Percentiles rank a stretch among this genome's conserved stretches.
Evolutionary conservation across 2,888 invertebrate genomes (phyloP).

Genomic region (Meliscaeva auricollis): DNA sequence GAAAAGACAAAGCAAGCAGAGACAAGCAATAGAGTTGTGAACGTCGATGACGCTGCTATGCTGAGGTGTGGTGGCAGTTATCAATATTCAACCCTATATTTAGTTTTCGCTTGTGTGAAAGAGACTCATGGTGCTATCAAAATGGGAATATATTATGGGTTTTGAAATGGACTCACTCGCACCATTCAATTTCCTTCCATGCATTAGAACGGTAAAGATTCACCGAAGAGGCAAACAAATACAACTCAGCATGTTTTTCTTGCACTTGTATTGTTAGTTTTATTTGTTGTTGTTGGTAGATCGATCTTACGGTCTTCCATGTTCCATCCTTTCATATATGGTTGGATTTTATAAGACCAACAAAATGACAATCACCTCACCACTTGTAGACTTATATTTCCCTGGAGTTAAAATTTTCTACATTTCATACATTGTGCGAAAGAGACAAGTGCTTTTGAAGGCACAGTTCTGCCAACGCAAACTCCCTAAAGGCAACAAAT

Average conservation of each 20-base stretch:
- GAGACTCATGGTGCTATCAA: slow-evolving; percentile 35
- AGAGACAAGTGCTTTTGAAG: slow-evolving; percentile 56
- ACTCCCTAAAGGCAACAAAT: slow-evolving; percentile 61
- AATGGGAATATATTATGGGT: slow-evolving; percentile 60
- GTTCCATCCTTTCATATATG: slow-evolving; percentile 32
- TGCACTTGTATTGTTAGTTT: background rate
- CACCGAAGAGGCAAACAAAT: slow-evolving; percentile 45
- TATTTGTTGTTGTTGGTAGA: slow-evolving; percentile 30
- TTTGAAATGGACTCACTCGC: slow-evolving; percentile 60
- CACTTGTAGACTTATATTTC: slow-evolving; percentile 40
- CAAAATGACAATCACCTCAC: slow-evolving; percentile 19
- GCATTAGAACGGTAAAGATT: slow-evolving; percentile 48
- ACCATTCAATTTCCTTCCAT: slow-evolving; percentile 34
- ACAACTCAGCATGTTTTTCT: background rate
- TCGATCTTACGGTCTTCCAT: slow-evolving; percentile 51
- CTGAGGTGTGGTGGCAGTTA: slow-evolving; percentile 77
- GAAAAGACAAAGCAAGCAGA: slow-evolving; percentile 73
- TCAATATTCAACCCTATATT: slow-evolving; percentile 71
- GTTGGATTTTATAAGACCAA: slow-evolving; percentile 21
- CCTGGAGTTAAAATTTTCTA: slow-evolving; percentile 36
- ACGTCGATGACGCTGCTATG: slow-evolving; percentile 60
- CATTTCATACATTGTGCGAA: slow-evolving; percentile 20
- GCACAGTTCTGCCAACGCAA: slow-evolving; percentile 48
- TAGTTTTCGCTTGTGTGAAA: slow-evolving; percentile 18
- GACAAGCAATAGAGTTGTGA: slow-evolving; percentile 69